These are phyloP conservation scores for Drosophila anomelani DNA, from an alignment of 2,888 invertebrate species.

Conservation along the genomic window DNA sequence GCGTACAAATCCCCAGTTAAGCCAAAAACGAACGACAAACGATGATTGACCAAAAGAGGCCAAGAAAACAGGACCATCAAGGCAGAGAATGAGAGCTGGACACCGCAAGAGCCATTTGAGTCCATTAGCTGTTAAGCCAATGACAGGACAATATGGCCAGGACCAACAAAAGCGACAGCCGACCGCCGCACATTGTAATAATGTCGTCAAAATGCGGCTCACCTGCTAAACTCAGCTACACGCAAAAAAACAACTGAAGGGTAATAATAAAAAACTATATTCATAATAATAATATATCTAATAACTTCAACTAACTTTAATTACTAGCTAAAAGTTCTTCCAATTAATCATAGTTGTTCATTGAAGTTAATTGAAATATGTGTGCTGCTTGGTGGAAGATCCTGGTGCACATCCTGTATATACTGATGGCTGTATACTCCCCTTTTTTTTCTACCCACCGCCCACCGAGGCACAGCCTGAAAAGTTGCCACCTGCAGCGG, in stretches of 20 bases:
- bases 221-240: conserved; percentile 56
- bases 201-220: conserved; percentile 58
- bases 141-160: conserved; percentile 46
- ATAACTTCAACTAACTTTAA: neutral
- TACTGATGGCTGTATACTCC: conserved; percentile 5
- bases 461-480: neutral
- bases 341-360: neutral
- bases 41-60: conserved; percentile 37
- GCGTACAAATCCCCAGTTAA: conserved; percentile 46
- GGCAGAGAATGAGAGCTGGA: conserved; percentile 34
- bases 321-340: neutral
- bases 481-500: conserved; percentile 35
- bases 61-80: conserved; percentile 16
- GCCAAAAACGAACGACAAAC: conserved; percentile 55
- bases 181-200: conserved; percentile 55
- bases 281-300: neutral
- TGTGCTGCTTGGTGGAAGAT: neutral
- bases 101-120: conserved; percentile 60
- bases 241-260: neutral
- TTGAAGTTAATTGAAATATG: neutral
- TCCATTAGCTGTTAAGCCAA: conserved; percentile 71
- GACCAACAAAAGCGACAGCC: conserved; percentile 33
- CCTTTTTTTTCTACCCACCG: neutral
- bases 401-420: neutral
- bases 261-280: neutral